Conservation (phyloP, 2,113 vertebrate genomes). For the Phycodurus eques region DNA sequence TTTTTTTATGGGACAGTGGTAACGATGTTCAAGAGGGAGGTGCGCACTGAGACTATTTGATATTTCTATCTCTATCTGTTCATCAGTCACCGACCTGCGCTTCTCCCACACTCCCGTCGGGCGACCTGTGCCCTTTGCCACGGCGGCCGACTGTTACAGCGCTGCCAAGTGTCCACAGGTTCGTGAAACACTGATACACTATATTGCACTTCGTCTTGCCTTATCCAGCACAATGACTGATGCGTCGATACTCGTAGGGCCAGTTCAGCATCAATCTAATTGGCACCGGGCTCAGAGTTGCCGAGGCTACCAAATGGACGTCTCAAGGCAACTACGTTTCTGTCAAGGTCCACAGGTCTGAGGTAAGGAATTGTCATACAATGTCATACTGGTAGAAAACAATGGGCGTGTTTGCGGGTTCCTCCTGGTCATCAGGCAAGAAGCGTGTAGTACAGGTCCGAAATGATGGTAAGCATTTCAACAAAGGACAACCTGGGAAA, state of each 20-base stretch:
- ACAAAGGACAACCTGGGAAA: no score
- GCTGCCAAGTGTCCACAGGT: slow-evolving; percentile 90
- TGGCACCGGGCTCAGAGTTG: slow-evolving; percentile 86
- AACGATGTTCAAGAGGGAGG: slow-evolving; percentile 5
- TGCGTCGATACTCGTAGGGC: slow-evolving; percentile 71
- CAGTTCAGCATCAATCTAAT: slow-evolving; percentile 93
- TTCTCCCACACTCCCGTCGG: slow-evolving; percentile 83
- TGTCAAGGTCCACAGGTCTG: slow-evolving; percentile 86
- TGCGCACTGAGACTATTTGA: slow-evolving; percentile 19
- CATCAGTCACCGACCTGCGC: slow-evolving; percentile 82
- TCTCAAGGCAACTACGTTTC: slow-evolving; percentile 89
- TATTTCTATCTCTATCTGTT: slow-evolving; percentile 43
- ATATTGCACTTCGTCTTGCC: not conserved
- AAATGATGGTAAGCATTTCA: no score
- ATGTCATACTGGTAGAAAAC: not conserved
- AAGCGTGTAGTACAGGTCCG: no score
- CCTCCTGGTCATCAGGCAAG: not conserved
- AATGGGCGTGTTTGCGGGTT: not conserved
- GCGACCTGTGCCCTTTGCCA: slow-evolving; percentile 83
- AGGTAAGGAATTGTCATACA: slow-evolving; percentile 68
- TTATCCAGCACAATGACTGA: not conserved
- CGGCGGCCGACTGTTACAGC: slow-evolving; percentile 90
- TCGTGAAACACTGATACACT: slow-evolving; percentile 9
- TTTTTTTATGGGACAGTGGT: not conserved
- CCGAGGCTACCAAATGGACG: slow-evolving; percentile 83